Evolutionary conservation across 1,140 invertebrate species (phyloP), one percentile per base, ranked within the genome.

Genomic region (Cecropterus lyciades): DNA sequence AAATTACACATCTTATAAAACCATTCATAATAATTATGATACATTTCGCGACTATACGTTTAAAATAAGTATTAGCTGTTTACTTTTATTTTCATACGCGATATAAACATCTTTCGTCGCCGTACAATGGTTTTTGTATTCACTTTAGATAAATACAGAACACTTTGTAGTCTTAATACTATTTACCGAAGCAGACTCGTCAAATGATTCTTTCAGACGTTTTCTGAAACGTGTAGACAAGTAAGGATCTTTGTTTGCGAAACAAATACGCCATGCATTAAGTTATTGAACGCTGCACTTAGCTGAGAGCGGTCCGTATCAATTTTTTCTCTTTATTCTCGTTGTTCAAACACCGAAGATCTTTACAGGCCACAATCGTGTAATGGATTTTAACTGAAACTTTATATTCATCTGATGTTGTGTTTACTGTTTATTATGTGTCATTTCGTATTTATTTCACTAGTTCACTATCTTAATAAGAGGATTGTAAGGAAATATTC

Each of bases 201-300:
- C 45, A 10, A 46, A 46, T 20, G 10, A 46, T 11, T 17, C 0
- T 46, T 17, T 16, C 45, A 46, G 45, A 46, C 16, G 16, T 30
- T 30, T 24, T 17, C 16, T 17, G 2, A 46, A 55, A 42, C 30
- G 17, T 15, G 40, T 37, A 37, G 1, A 0, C 16, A 4, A 33
- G 33, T 40, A 56, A 16, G 17, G 8, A n/a, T 17, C 40, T 45
- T 45, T 57, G 55, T 57, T 57, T 45, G 40, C 20, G 55, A 45
- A 27, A 45, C 20, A 57, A 62, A 62, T 37, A 49, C 45, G 40
- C 30, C 46, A n/a, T 62, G 57, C 45, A 49, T 62, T 62, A 62
- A 49, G 45, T 62, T 62, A 62, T 48, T 62, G 57, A 49, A 40
- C 14, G 45, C 7, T 62, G 43, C 46, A 62, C 45, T 49, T 15